These are phyloP conservation scores for Drosophila malerkotliana DNA, from an alignment of 1,140 invertebrate genomes.

Conservation along the genomic window DNA sequence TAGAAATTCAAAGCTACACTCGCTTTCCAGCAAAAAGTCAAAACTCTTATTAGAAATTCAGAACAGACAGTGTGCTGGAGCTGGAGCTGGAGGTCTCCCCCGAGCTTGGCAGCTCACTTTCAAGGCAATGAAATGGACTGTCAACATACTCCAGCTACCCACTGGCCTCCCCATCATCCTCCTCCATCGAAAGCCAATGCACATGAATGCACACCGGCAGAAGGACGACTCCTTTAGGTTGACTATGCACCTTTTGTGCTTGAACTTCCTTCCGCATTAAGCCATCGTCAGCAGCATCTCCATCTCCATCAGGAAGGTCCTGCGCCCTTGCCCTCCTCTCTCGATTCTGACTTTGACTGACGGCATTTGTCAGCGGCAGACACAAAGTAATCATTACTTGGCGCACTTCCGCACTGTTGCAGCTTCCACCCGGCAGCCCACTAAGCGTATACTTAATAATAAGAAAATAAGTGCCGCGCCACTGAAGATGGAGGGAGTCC, in stretches of 20 bases:
- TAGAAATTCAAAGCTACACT: slow-evolving; percentile 6
- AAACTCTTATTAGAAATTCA: slow-evolving; percentile 21
- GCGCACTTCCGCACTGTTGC: slow-evolving; percentile 36
- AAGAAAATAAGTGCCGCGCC: slow-evolving; percentile 80
- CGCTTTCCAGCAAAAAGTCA: neutral
- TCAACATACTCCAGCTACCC: slow-evolving; percentile 5
- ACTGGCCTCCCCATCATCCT: slow-evolving; percentile 4
- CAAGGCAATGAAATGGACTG: slow-evolving; percentile 34
- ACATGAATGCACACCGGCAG: slow-evolving; percentile 58
- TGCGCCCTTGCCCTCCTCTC: slow-evolving; percentile 1
- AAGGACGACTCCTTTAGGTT: slow-evolving; percentile 28
- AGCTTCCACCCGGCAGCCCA: slow-evolving; percentile 19
- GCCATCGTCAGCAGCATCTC: slow-evolving; percentile 28
- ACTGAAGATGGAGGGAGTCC: slow-evolving; percentile 28
- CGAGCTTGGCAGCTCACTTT: slow-evolving; percentile 18
- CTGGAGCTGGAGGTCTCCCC: neutral
- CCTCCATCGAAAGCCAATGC: slow-evolving; percentile 40
- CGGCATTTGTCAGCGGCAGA: slow-evolving; percentile 79
- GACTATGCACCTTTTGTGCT: slow-evolving; percentile 61
- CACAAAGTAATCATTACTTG: slow-evolving; percentile 81
- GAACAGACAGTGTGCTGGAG: slow-evolving; percentile 1
- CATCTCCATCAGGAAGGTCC: neutral
- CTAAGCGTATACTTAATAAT: slow-evolving; percentile 82
- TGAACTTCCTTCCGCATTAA: slow-evolving; percentile 62
- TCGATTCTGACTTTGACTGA: slow-evolving; percentile 75